Evolutionary conservation across 1,140 invertebrate genomes (phyloP), one percentile per base, ranked within the genome.

Genomic region (Polypedilum pembai): DNA sequence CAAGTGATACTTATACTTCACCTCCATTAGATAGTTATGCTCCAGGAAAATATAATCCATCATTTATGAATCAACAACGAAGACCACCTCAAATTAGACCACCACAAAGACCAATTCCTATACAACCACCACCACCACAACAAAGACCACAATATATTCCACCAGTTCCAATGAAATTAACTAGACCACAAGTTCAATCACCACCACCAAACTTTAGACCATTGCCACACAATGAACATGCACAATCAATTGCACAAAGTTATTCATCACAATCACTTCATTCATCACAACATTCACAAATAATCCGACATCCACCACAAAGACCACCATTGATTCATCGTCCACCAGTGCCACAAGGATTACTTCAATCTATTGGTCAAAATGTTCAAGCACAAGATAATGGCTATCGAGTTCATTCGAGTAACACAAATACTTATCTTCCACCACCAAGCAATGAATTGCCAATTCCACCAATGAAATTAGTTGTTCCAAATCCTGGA

Each of bases 381-480:
- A 18, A 20, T 69, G 65, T 69, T 8, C 65, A 69, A 69, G 65
- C 65, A 8, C 20, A 20, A 69, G 65, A 69, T 69, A 18, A 20
- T 18, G 17, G 17, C 3, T 8, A 69, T 8, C 4, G 17, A 69
- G 3, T 7, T 69, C 65, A 18, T 8, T 10, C 5, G 10, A 8
- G 8, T 20, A 18, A 18, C 17, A 18, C n/a, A 8, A 69, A 69
- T 4, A 56, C 45, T 1, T 69, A 69, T 18, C 10, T 69, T n/a
- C 65, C 65, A 69, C 65, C 65, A 20, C 65, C 65, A 20, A 69
- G n/a, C n/a, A 20, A 69, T 69, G 65, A 69, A 7, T 8, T 69
- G 3, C 65, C 65, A 20, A 69, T 69, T 69, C 65, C 65, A 7
- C 65, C 65, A 69, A 20, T 69, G 65, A 69, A 69, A 20, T 69